Conservation (phyloP, 2,797 vertebrate genomes). For the Psittacula derbiana region DNA sequence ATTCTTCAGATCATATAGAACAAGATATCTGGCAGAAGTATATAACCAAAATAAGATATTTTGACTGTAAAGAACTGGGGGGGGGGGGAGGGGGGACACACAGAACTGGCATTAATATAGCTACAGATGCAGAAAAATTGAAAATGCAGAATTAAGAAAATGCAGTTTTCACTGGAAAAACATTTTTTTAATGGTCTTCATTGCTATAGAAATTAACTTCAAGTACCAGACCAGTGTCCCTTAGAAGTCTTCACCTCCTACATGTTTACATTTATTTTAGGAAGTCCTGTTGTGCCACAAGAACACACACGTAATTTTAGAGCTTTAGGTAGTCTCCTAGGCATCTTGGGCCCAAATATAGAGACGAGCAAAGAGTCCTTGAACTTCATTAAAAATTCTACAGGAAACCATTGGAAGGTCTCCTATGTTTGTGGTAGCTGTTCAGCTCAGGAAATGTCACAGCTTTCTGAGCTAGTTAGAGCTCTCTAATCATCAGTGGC, state of each 20-base stretch:
- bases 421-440: background rate
- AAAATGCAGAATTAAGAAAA: background rate
- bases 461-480: background rate
- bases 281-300: background rate
- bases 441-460: background rate
- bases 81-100: no score
- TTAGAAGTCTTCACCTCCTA: background rate
- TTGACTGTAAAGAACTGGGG: background rate
- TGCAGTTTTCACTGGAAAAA: background rate
- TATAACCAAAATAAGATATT: background rate
- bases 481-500: background rate
- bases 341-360: background rate
- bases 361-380: background rate
- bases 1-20: background rate
- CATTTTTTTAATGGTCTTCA: background rate
- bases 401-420: background rate
- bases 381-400: background rate
- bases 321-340: background rate
- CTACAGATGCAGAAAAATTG: background rate
- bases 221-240: background rate
- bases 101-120: background rate
- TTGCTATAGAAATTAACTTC: background rate
- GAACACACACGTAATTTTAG: background rate
- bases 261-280: background rate
- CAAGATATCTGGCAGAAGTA: background rate